Evolutionary conservation across 2,888 invertebrate genomes (phyloP), one percentile per base, ranked within the genome.

Genomic region (Phymatocera aterrima): DNA sequence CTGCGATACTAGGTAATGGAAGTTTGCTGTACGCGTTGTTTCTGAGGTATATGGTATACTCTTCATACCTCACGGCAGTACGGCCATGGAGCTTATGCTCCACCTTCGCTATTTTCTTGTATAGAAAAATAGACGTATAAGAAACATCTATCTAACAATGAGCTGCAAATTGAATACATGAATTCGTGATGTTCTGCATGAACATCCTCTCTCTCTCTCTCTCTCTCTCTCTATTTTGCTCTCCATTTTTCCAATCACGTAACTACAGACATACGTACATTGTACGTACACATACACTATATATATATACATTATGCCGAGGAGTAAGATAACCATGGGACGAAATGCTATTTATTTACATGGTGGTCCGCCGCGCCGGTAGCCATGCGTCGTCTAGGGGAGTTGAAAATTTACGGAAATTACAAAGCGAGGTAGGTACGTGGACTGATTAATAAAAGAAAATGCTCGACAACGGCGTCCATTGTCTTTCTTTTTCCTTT

Each of bases 361-460:
- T 24, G 12, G 68, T 12, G 68, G 5, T 68, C 68, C 43, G 57
- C 57, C 15, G 3, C 1, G 1, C n/a, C n/a, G n/a, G n/a, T n/a
- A n/a, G 28, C 28, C 28, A 40, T 5, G 1, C 8, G 6, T 34
- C 1, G 46, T 57, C 21, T 37, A 72, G 31, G 24, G 75, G 34
- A 40, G 54, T 34, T 12, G 57, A 75, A 40, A 75, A 54, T 75
- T 75, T 75, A 40, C 57, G 57, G 43, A 60, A 75, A 75, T 75
- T 75, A 60, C 57, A 75, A 57, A n/a, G 18, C 21, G 40, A 57
- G 31, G 28, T 31, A 51, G n/a, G 15, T 40, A 75, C 60, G 72
- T 60, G 75, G 57, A 40, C 60, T 75, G 75, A 75, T 75, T 75
- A 75, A 75, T 75, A 75, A 75, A 75, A 75, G 34, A 37, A 75